A percentile compares a stretch with the other conserved stretches of the same genome.
phyloP scores from a whole-genome alignment of 2,113 vertebrate species.

The Pholis gunnellus region DNA sequence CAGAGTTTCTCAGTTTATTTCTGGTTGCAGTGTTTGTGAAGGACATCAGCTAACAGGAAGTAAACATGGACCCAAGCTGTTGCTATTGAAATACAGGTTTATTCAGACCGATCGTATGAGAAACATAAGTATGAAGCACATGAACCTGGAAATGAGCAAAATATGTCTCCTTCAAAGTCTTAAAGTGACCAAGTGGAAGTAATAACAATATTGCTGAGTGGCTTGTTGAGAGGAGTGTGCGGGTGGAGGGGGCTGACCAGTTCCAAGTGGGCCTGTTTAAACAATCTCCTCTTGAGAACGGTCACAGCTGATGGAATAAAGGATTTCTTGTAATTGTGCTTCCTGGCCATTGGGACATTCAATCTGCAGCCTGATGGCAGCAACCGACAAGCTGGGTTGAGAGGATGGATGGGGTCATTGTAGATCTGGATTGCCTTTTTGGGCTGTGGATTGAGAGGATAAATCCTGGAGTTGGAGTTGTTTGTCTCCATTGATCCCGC shows the following conservation, averaged over 20 bases:
- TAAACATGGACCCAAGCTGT: not conserved
- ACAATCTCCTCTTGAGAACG: not conserved
- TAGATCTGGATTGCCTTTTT: not conserved
- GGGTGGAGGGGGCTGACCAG: not conserved
- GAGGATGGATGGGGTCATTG: not conserved
- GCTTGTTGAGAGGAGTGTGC: not conserved
- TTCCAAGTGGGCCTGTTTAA: not conserved
- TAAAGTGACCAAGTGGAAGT: not conserved
- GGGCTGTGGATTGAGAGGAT: not conserved
- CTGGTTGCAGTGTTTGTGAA: not conserved
- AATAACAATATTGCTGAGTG: not conserved
- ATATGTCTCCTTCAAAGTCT: not conserved
- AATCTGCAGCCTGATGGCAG: not conserved
- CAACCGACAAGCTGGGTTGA: not conserved
- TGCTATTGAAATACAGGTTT: not conserved
- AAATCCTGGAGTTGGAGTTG: not conserved
- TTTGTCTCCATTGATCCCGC: slow-evolving; percentile 5
- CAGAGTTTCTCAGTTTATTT: not conserved
- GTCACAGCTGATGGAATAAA: slow-evolving; percentile 1
- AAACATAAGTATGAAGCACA: not conserved
- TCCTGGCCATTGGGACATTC: not conserved
- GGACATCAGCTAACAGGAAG: not conserved
- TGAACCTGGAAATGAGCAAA: not conserved
- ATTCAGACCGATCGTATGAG: not conserved
- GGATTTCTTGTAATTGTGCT: not conserved